Percentiles rank a stretch among this genome's conserved stretches.
phyloP scores from a whole-genome alignment of 2,888 invertebrate species.

The Drosophila robusta region DNA sequence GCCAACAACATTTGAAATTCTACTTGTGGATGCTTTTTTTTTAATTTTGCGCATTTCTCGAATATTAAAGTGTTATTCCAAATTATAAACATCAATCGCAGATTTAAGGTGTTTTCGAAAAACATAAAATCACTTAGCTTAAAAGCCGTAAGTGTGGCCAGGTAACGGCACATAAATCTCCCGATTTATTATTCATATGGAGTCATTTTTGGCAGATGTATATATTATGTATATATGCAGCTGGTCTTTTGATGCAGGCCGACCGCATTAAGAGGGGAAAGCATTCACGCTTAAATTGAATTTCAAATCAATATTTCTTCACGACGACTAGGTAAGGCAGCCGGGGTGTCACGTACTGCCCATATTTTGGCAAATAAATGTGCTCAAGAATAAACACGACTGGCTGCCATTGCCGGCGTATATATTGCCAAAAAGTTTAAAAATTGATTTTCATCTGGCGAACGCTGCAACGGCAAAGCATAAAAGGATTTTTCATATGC shows the following conservation, averaged over 20 bases:
- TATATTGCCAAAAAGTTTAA: constrained; percentile 75
- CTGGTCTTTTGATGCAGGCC: constrained; percentile 22
- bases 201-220: constrained; percentile 55
- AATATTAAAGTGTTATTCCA: constrained; percentile 13
- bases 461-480: constrained; percentile 48
- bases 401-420: constrained; percentile 35
- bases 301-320: constrained; percentile 62
- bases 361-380: constrained; percentile 83
- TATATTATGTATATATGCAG: constrained; percentile 19
- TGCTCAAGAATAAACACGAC: constrained; percentile 69
- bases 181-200: constrained; percentile 79
- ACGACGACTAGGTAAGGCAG: constrained; percentile 2
- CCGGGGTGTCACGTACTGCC: constrained; percentile 63
- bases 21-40: too few species aligned
- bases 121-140: constrained; percentile 77
- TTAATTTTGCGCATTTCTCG: background rate
- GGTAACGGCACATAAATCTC: constrained; percentile 69
- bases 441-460: constrained; percentile 76
- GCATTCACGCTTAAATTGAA: constrained; percentile 49
- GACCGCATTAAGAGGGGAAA: constrained; percentile 7
- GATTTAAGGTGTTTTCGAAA: constrained; percentile 33
- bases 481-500: constrained; percentile 73
- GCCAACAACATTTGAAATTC: too few species aligned
- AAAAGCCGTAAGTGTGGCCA: constrained; percentile 61
- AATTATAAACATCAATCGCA: constrained; percentile 16